A percentile compares a stretch with the other conserved stretches of the same genome.
phyloP scores from a whole-genome alignment of 2,113 vertebrate genomes.

The Osmerus mordax region DNA sequence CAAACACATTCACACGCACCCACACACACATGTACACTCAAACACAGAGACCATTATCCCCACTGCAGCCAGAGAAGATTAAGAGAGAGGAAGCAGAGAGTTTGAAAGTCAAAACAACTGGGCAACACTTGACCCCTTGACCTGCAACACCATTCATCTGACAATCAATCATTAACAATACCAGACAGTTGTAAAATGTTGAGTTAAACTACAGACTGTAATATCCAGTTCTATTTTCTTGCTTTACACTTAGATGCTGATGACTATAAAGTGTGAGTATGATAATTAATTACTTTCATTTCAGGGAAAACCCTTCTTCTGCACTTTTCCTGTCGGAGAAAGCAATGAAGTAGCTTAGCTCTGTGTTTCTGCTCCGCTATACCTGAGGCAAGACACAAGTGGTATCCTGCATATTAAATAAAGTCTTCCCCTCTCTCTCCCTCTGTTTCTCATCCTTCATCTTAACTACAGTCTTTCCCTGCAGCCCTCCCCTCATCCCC shows the following conservation, averaged over 20 bases:
- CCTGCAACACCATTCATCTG: conserved; percentile 59
- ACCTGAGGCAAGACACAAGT: conserved; percentile 62
- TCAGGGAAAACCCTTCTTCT: conserved; percentile 58
- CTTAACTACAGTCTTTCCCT: conserved; percentile 48
- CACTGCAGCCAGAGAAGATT: conserved; percentile 54
- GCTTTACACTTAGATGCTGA: conserved; percentile 40
- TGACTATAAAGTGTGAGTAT: conserved; percentile 51
- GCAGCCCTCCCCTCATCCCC: conserved; percentile 20
- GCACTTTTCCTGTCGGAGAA: conserved; percentile 61
- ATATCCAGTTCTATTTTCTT: background rate
- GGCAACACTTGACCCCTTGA: conserved; percentile 61
- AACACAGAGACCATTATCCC: background rate
- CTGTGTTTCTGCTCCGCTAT: conserved; percentile 48
- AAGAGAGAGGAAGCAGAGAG: conserved; percentile 53
- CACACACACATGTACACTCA: background rate
- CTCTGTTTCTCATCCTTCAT: conserved; percentile 31
- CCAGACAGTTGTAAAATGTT: conserved; percentile 35
- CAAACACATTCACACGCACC: background rate
- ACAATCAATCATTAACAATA: conserved; percentile 53
- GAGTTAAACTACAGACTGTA: background rate
- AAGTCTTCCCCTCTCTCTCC: conserved; percentile 37
- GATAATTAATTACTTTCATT: conserved; percentile 65
- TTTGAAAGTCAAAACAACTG: conserved; percentile 62
- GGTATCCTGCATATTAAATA: conserved; percentile 66
- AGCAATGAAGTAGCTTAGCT: conserved; percentile 61